Conservation (phyloP, 2,113 vertebrate species). For the Lucifuga dentata region DNA sequence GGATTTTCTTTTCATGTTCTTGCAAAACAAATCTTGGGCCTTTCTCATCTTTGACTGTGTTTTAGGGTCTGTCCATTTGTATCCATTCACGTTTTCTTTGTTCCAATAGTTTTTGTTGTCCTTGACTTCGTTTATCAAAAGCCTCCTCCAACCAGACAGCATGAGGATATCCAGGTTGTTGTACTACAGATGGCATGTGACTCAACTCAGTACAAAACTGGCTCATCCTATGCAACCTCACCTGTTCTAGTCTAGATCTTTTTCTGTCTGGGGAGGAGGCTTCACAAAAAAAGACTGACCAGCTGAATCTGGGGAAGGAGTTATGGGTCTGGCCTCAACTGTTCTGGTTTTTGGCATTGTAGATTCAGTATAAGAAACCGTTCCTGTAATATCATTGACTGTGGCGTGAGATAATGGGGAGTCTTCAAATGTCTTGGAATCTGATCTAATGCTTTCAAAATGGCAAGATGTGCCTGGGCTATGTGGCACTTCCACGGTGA, state of each 20-base stretch:
- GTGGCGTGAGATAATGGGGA: background rate
- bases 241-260: constrained; percentile 13
- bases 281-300: constrained; percentile 16
- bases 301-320: constrained; percentile 4
- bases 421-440: background rate
- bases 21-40: constrained; percentile 47
- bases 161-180: constrained; percentile 30
- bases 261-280: constrained; percentile 9
- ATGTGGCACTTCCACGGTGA: background rate
- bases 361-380: constrained; percentile 1
- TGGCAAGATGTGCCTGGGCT: background rate
- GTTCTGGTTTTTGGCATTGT: constrained; percentile 13
- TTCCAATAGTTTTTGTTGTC: constrained; percentile 11
- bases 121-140: constrained; percentile 28
- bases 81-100: constrained; percentile 21
- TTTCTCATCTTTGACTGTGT: constrained; percentile 27
- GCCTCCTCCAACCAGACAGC: constrained; percentile 42
- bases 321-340: background rate
- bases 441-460: constrained; percentile 1
- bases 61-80: constrained; percentile 30
- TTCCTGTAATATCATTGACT: background rate
- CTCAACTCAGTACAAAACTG: constrained; percentile 48
- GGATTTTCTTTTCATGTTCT: constrained; percentile 58
- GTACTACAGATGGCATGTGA: constrained; percentile 57
- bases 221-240: background rate